phyloP scores from a whole-genome alignment of 2,888 invertebrate species.

The Aplocera efformata region DNA sequence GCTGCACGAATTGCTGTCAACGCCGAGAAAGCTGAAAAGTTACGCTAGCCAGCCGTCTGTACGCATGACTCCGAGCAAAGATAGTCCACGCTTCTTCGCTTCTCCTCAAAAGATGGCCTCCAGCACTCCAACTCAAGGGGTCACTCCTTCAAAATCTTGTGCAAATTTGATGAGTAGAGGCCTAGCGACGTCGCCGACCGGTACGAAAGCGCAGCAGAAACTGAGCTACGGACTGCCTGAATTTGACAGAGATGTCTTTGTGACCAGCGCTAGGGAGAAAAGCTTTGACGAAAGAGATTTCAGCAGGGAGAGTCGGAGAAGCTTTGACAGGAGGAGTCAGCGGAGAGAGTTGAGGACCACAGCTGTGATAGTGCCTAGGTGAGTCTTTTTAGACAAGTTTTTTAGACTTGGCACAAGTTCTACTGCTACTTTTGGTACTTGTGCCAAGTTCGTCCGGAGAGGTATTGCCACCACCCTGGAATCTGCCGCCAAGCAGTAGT shows the following conservation, averaged over 20 bases:
- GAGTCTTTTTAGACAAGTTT: slow-evolving; percentile 20
- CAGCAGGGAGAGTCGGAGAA: slow-evolving; percentile 58
- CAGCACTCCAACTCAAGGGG: slow-evolving; percentile 64
- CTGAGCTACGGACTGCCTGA: slow-evolving; percentile 72
- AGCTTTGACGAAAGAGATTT: slow-evolving; percentile 59
- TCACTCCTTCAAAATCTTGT: slow-evolving; percentile 73
- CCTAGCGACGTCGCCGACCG: slow-evolving; percentile 58
- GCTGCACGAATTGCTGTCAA: slow-evolving; percentile 86
- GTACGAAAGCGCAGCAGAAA: slow-evolving; percentile 80
- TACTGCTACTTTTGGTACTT: too few species aligned
- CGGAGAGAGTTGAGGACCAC: slow-evolving; percentile 61
- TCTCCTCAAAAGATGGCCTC: slow-evolving; percentile 58
- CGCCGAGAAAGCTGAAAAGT: slow-evolving; percentile 83
- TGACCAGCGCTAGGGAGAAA: slow-evolving; percentile 63
- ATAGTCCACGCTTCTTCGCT: slow-evolving; percentile 41
- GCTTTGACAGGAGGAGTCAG: slow-evolving; percentile 46
- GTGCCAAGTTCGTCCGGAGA: too few species aligned
- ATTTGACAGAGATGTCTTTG: slow-evolving; percentile 64
- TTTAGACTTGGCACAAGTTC: background rate
- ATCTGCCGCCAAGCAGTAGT: too few species aligned
- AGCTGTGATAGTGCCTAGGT: slow-evolving; percentile 76
- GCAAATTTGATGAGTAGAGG: slow-evolving; percentile 60
- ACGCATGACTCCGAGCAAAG: slow-evolving; percentile 61
- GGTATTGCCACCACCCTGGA: too few species aligned
- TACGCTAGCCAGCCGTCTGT: slow-evolving; percentile 77